Base-by-base conservation (phyloP, 1,140 invertebrate species). In the Drosophila kanapiae region DNA sequence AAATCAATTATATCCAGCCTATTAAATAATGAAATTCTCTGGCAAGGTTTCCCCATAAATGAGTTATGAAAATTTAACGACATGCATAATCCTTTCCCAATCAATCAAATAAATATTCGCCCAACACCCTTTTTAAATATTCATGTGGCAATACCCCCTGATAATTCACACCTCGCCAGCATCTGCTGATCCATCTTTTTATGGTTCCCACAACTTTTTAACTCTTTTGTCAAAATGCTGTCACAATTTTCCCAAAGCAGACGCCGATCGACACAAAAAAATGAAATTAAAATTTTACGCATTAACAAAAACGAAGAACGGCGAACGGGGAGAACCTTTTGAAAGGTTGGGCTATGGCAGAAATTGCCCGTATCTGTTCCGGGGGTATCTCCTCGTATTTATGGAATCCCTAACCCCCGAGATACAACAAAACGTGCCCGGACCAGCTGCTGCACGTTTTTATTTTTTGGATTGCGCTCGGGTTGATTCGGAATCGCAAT, bases 231-330 rank as follows among this genome's bases (percentile, higher is more conserved):
- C 85, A 88, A 67, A 83, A 65, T 40, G 60, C 84, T 88, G 84
- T 78, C 80, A 88, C 85, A 49, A 79, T 79, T 76, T 82, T 86
- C 59, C 82, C 69, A 76, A 80, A 85, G 64, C 82, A 85, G 67
- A 27, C 43, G 43, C 11, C 42, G 53, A 49, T 60, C 42, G 59
- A 59, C 62, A 85, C 64, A 84, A 87, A 79, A 85, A 85, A 85
- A 80, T 84, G 65, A 88, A 90, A 88, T 88, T 88, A 88, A 88
- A 90, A 88, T 88, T 88, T 88, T 81, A 88, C 84, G 84, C 84
- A 88, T 90, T 88, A 90, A 78, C 86, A 69, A 87, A 70, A 58
- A 37, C 37, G 51, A 54, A 63, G 18, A 54, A 48, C 51, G 27
- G 23, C 18, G 16, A 45, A 45, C 27, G 6, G 48, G 35, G 53